phyloP scores from a whole-genome alignment of 2,888 invertebrate species.

The Euclidia mi region DNA sequence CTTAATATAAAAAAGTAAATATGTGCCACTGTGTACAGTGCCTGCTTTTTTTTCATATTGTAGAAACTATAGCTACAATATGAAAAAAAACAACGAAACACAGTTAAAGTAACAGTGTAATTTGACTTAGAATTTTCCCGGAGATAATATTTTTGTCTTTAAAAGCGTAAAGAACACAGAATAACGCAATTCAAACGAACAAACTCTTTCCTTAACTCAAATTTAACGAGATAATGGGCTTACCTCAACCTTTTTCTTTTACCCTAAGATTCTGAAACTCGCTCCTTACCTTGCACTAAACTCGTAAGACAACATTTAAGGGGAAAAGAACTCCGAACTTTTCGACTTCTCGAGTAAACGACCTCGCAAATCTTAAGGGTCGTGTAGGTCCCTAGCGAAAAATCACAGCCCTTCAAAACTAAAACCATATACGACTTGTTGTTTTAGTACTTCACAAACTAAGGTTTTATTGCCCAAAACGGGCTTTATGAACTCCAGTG shows the following conservation, averaged over 20 bases:
- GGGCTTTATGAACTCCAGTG: constrained; percentile 15
- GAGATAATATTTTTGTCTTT: neutral
- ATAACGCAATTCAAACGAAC: neutral
- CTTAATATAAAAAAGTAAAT: too few relatives aligned
- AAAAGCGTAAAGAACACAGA: too few relatives aligned
- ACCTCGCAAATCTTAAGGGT: constrained; percentile 22
- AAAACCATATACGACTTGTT: constrained; percentile 20
- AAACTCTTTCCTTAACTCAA: constrained; percentile 4
- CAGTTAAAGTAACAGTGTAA: too few relatives aligned
- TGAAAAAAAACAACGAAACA: too few relatives aligned
- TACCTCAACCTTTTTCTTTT: constrained; percentile 11
- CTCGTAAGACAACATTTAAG: constrained; percentile 24
- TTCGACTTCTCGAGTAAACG: constrained; percentile 14
- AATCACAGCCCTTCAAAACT: constrained; percentile 25
- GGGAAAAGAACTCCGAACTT: constrained; percentile 20
- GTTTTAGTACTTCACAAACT: constrained; percentile 23
- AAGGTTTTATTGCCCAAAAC: constrained; percentile 26
- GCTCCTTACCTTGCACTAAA: constrained; percentile 14
- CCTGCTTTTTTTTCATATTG: too few relatives aligned
- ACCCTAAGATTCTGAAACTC: constrained; percentile 6
- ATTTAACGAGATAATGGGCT: constrained; percentile 6
- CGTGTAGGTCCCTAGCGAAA: constrained; percentile 21
- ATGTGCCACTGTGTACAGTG: too few relatives aligned
- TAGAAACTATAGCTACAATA: too few relatives aligned
- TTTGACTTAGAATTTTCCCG: too few relatives aligned